Percentiles rank a stretch among this genome's conserved stretches.
Evolutionary conservation across 1,140 invertebrate species (phyloP).

Genomic region (Gonioctena quinquepunctata): DNA sequence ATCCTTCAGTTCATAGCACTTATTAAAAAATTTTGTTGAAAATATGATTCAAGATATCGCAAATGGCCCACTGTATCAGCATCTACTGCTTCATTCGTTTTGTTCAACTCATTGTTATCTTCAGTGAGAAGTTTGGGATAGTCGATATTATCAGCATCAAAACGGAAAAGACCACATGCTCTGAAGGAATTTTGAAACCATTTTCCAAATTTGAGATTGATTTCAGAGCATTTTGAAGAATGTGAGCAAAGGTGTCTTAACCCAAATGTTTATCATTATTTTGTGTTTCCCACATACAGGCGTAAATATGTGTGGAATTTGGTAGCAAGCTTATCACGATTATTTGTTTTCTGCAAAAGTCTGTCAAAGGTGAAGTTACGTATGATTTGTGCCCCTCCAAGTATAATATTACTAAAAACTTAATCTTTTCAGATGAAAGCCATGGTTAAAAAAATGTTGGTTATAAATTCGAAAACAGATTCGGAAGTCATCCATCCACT

Average conservation of each 20-base stretch:
- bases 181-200: too few relatives aligned
- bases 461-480: slow-evolving; percentile 54
- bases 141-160: too few relatives aligned
- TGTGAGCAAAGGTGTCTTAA: background rate
- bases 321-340: background rate
- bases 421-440: slow-evolving; percentile 41
- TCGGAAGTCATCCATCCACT: slow-evolving; percentile 53
- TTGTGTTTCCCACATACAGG: background rate
- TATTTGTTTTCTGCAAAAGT: background rate
- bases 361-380: slow-evolving; percentile 35
- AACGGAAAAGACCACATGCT: too few relatives aligned
- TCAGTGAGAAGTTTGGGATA: too few relatives aligned
- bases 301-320: background rate
- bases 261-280: background rate
- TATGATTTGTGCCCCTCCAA: slow-evolving; percentile 56
- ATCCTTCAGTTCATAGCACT: background rate
- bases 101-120: too few relatives aligned
- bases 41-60: too few relatives aligned
- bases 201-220: background rate
- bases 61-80: too few relatives aligned
- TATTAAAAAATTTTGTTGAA: background rate
- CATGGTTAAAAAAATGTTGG: slow-evolving; percentile 48
- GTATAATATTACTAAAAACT: slow-evolving; percentile 49
- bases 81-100: too few relatives aligned
- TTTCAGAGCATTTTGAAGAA: background rate